phyloP scores from a whole-genome alignment of 2,113 vertebrate genomes.

The Galemys pyrenaicus region DNA sequence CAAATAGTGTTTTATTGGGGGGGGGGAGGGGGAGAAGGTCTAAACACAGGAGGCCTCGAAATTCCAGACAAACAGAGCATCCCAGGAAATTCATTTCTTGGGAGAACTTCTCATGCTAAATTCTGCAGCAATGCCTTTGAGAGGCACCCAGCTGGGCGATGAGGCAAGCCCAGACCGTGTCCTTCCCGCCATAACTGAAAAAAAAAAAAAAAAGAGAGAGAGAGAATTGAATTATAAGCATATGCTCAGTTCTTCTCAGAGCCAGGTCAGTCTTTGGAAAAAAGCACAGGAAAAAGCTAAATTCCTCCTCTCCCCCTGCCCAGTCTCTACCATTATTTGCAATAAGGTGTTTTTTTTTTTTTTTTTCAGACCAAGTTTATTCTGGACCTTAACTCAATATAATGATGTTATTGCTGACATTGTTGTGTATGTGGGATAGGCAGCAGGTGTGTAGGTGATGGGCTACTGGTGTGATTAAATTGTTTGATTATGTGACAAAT shows the following conservation, averaged over 20 bases:
- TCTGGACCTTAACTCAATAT: neutral
- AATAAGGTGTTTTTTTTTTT: neutral
- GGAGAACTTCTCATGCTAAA: neutral
- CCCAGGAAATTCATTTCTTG: neutral
- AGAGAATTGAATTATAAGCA: neutral
- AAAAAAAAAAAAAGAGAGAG: no score
- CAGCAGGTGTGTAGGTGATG: neutral
- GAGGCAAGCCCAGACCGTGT: neutral
- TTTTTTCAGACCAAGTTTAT: neutral
- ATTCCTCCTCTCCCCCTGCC: neutral
- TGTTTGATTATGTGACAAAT: neutral
- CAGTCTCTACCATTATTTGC: neutral
- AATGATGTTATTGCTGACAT: neutral
- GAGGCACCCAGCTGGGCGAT: no score
- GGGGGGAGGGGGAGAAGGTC: no score
- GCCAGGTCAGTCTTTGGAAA: neutral
- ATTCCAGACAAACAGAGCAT: neutral
- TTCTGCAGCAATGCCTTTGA: no score
- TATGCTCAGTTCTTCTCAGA: neutral
- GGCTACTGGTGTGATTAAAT: neutral
- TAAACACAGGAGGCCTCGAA: neutral
- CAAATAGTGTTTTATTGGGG: neutral
- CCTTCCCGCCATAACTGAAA: neutral
- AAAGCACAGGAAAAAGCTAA: neutral
- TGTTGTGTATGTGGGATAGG: accelerated